phyloP scores from a whole-genome alignment of 2,113 vertebrate genomes.

The Oreochromis niloticus region DNA sequence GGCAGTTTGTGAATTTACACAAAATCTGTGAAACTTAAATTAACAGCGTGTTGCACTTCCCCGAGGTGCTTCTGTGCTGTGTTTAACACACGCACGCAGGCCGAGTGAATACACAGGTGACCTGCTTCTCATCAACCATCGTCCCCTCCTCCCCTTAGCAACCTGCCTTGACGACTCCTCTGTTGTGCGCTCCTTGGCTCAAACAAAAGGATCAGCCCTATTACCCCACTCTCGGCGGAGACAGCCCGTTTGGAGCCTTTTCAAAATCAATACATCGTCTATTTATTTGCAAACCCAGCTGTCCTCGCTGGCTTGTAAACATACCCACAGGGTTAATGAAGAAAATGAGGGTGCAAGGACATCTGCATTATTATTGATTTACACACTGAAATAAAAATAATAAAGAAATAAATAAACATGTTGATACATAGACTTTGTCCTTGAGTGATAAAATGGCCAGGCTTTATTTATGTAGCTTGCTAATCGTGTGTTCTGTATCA shows the following conservation, averaged over 20 bases:
- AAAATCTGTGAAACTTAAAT: not conserved
- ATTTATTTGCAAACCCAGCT: slow-evolving; percentile 30
- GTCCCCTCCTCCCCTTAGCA: slow-evolving; percentile 51
- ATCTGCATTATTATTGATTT: not conserved
- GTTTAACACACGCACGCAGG: not conserved
- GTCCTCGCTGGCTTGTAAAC: not conserved
- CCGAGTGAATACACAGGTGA: slow-evolving; percentile 64
- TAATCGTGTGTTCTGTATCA: not conserved
- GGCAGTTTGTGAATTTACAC: not conserved
- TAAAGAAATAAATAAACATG: not conserved
- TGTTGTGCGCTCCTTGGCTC: slow-evolving; percentile 61
- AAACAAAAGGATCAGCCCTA: slow-evolving; percentile 59
- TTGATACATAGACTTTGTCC: not conserved
- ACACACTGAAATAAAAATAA: not conserved
- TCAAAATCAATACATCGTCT: slow-evolving; percentile 47
- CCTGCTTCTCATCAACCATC: slow-evolving; percentile 69
- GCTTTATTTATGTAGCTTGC: not conserved
- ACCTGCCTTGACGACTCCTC: slow-evolving; percentile 66
- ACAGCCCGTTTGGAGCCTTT: slow-evolving; percentile 8
- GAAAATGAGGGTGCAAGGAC: not conserved
- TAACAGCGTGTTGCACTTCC: not conserved
- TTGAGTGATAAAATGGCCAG: not conserved
- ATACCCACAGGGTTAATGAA: not conserved
- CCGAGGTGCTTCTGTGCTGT: not conserved
- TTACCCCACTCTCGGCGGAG: not conserved